These are phyloP conservation scores for Xylota sylvarum DNA, from an alignment of 2,888 invertebrate species.

Conservation along the genomic window DNA sequence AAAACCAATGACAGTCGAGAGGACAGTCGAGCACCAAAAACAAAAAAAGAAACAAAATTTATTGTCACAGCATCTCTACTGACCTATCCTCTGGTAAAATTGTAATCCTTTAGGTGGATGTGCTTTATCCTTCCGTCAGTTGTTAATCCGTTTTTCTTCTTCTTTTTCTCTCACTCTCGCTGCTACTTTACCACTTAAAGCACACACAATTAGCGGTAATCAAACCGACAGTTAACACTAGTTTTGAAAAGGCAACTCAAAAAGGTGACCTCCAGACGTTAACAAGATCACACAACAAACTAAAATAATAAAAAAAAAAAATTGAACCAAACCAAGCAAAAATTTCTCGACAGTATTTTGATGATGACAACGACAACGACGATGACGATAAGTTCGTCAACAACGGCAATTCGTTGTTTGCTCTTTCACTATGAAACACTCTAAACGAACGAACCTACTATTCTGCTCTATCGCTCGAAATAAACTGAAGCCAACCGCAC, in stretches of 20 bases:
- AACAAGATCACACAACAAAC: conserved; percentile 62
- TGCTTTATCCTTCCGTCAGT: conserved; percentile 43
- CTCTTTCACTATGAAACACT: conserved; percentile 22
- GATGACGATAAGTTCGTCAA: conserved; percentile 57
- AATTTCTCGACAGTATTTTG: conserved; percentile 31
- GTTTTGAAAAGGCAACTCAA: conserved; percentile 6
- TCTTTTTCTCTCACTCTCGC: conserved; percentile 1
- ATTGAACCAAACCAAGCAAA: conserved; percentile 11
- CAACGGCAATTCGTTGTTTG: conserved; percentile 32
- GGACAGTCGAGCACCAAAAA: background rate
- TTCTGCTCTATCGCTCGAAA: conserved; percentile 67
- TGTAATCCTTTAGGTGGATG: conserved; percentile 57
- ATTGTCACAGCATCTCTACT: conserved; percentile 44
- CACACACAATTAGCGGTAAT: conserved; percentile 33
- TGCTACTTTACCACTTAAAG: conserved; percentile 12
- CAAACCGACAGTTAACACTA: conserved; percentile 43
- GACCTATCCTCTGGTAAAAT: conserved; percentile 39
- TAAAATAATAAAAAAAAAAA: conserved; percentile 33
- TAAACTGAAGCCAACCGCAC: conserved; percentile 67
- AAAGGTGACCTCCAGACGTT: conserved; percentile 55
- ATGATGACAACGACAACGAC: conserved; percentile 39
- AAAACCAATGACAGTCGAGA: conserved; percentile 28
- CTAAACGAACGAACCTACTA: conserved; percentile 51
- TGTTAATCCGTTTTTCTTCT: conserved; percentile 46
- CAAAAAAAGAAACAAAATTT: conserved; percentile 1